Evolutionary conservation across 2,797 vertebrate genomes (phyloP).

Genomic region (Trematomus bernacchii): DNA sequence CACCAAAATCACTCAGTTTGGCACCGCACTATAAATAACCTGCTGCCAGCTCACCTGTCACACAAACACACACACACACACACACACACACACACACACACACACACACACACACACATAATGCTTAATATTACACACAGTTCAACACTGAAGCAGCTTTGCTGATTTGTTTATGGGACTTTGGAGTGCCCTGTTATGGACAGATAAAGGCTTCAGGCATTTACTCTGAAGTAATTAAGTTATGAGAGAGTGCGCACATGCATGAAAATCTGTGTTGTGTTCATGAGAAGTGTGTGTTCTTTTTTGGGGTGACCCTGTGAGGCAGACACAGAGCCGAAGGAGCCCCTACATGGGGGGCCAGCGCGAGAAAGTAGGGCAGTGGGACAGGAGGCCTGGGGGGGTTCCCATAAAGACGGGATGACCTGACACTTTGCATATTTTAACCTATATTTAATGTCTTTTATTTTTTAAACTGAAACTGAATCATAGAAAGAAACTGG

Average conservation of each 20-base stretch:
- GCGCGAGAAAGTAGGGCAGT: constrained; percentile 70
- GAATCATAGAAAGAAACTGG: neutral
- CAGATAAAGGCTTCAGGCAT: constrained; percentile 38
- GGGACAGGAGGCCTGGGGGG: constrained; percentile 43
- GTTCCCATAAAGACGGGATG: constrained; percentile 24
- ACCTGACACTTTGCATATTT: constrained; percentile 37
- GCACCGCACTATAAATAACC: constrained; percentile 51
- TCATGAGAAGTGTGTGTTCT: constrained; percentile 11
- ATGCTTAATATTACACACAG: constrained; percentile 3
- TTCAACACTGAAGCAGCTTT: constrained; percentile 29
- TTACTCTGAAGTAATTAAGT: constrained; percentile 50
- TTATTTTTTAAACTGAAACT: neutral
- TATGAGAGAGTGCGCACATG: constrained; percentile 55
- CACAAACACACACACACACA: neutral
- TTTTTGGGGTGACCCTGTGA: constrained; percentile 26
- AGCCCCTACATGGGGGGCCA: constrained; percentile 36
- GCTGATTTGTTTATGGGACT: constrained; percentile 54
- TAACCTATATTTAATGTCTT: constrained; percentile 29
- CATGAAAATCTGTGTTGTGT: constrained; percentile 25
- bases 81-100: constrained; percentile 1
- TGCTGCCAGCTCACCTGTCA: constrained; percentile 38
- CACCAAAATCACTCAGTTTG: constrained; percentile 58
- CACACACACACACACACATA: constrained; percentile 13
- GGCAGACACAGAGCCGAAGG: constrained; percentile 4
- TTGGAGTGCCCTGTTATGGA: constrained; percentile 27